A percentile compares a stretch with the other conserved stretches of the same genome.
These are phyloP conservation scores for Pseudomugil tenellus DNA, from an alignment of 2,797 vertebrate species.

Conservation along the genomic window DNA sequence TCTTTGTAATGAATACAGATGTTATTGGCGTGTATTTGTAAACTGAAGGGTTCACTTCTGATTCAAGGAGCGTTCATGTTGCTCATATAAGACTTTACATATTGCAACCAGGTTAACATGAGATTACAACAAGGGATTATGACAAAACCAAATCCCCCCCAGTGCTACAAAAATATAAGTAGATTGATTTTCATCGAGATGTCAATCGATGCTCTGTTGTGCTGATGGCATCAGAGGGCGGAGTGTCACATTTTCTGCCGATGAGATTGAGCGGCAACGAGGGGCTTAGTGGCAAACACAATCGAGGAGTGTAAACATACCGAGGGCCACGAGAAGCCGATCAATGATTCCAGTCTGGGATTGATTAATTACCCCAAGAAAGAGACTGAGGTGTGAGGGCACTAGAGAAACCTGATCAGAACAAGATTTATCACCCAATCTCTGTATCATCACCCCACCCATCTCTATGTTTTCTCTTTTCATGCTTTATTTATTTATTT, in stretches of 20 bases:
- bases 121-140: conserved; percentile 73
- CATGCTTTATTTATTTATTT: conserved; percentile 18
- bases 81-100: conserved; percentile 45
- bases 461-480: conserved; percentile 50
- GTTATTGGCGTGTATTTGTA: not conserved
- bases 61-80: conserved; percentile 36
- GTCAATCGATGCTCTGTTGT: conserved; percentile 77
- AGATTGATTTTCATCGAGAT: conserved; percentile 82
- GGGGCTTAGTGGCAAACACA: conserved; percentile 83
- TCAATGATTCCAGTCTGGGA: conserved; percentile 82
- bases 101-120: conserved; percentile 41
- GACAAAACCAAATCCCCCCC: conserved; percentile 68
- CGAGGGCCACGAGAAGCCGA: conserved; percentile 70
- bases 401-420: conserved; percentile 81
- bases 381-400: conserved; percentile 78
- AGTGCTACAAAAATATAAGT: conserved; percentile 58
- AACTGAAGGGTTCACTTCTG: conserved; percentile 6
- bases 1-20: not conserved
- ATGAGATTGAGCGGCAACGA: conserved; percentile 79
- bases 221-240: conserved; percentile 73
- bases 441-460: conserved; percentile 63
- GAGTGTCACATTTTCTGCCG: conserved; percentile 78
- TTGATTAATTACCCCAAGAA: conserved; percentile 83
- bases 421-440: conserved; percentile 83
- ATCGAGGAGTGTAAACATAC: conserved; percentile 83